Evolutionary conservation across 2,113 vertebrate species (phyloP).

Genomic region (Pseudolaguvia tuberculata): DNA sequence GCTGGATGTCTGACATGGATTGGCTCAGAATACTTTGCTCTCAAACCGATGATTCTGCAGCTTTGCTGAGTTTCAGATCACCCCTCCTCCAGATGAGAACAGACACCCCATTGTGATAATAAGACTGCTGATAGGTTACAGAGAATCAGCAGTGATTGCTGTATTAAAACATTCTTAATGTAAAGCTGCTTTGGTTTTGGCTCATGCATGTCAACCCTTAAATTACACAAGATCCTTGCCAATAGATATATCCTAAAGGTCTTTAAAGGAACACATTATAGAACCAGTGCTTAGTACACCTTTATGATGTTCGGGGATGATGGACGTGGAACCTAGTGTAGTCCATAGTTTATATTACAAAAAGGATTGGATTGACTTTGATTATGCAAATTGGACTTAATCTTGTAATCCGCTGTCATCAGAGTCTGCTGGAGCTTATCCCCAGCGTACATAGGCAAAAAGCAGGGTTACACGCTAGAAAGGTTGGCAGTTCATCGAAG

Average conservation of each 20-base stretch:
- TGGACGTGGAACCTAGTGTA: neutral
- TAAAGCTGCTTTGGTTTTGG: conserved; percentile 2
- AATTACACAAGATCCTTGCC: neutral
- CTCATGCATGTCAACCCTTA: neutral
- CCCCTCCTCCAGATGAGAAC: conserved; percentile 22
- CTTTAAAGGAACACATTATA: neutral
- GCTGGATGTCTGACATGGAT: conserved; percentile 56
- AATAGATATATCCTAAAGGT: neutral
- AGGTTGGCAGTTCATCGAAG: no score
- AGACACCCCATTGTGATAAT: conserved; percentile 40
- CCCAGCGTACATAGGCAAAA: no score
- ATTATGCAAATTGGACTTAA: no score
- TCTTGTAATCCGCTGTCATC: no score
- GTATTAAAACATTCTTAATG: neutral
- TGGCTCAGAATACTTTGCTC: conserved; percentile 55
- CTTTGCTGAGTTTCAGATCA: neutral
- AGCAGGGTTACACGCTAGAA: no score
- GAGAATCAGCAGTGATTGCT: conserved; percentile 4
- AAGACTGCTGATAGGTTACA: conserved; percentile 23
- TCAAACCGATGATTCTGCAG: conserved; percentile 53
- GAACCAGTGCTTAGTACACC: neutral
- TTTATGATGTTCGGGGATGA: neutral
- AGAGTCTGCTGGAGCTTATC: no score
- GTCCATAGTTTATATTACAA: neutral
- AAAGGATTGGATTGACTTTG: neutral